phyloP scores from a whole-genome alignment of 2,113 vertebrate species.

The Oncorhynchus gorbuscha region DNA sequence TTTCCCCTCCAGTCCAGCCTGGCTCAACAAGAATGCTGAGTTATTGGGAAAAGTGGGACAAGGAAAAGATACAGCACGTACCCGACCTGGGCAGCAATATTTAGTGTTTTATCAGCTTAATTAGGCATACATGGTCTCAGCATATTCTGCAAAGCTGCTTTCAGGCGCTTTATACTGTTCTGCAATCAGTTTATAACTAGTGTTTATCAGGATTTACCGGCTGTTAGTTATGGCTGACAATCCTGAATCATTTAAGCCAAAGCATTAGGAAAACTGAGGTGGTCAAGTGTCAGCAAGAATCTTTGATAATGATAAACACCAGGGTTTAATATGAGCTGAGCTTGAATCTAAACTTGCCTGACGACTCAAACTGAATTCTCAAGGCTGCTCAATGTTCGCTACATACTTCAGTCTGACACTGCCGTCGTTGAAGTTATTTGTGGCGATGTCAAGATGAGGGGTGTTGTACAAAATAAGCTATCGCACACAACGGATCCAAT shows the following conservation, averaged over 20 bases:
- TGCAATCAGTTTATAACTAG: neutral
- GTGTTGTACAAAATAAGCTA: too few relatives aligned
- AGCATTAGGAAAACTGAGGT: neutral
- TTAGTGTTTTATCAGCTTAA: conserved; percentile 44
- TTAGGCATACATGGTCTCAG: conserved; percentile 46
- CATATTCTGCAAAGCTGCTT: conserved; percentile 3
- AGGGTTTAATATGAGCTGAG: neutral
- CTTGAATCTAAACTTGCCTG: neutral
- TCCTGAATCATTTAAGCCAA: too few relatives aligned
- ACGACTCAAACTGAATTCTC: too few relatives aligned
- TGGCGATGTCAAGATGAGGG: too few relatives aligned
- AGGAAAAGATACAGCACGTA: conserved; percentile 9
- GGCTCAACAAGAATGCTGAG: conserved; percentile 45
- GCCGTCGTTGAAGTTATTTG: too few relatives aligned
- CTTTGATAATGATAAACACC: neutral
- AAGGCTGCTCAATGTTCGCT: too few relatives aligned
- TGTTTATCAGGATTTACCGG: neutral
- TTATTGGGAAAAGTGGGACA: conserved; percentile 25
- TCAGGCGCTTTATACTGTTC: neutral
- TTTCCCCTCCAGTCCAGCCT: conserved; percentile 23
- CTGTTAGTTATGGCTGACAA: neutral
- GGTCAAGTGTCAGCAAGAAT: neutral
- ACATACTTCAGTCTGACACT: too few relatives aligned
- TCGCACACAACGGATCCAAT: too few relatives aligned
- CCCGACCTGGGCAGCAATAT: conserved; percentile 23